phyloP scores from a whole-genome alignment of 2,888 invertebrate genomes.

The Pegoplata infirma region DNA sequence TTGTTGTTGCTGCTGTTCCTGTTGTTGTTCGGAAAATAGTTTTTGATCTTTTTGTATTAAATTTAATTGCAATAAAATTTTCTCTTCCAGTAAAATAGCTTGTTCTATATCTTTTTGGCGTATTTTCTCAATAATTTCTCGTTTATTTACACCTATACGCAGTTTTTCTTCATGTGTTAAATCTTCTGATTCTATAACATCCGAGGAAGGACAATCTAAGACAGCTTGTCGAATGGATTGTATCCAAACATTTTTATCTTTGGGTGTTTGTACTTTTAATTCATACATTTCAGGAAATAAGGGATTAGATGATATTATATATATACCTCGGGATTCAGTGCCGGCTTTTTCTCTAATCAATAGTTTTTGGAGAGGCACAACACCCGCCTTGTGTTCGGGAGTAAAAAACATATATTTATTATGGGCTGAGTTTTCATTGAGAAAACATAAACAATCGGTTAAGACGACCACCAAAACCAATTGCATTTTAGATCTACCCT shows the following conservation, averaged over 20 bases:
- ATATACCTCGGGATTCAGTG: conserved; percentile 91
- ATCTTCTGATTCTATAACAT: conserved; percentile 86
- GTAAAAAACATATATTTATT: conserved; percentile 93
- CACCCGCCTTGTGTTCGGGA: conserved; percentile 96
- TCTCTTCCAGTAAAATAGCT: conserved; percentile 91
- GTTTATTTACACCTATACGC: conserved; percentile 77
- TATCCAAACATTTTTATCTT: conserved; percentile 94
- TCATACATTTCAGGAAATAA: conserved; percentile 98
- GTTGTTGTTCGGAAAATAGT: conserved; percentile 79
- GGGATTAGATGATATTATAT: conserved; percentile 94
- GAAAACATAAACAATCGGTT: conserved; percentile 94
- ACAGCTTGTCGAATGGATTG: conserved; percentile 90
- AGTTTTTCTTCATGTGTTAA: conserved; percentile 89
- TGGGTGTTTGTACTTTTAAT: conserved; percentile 90
- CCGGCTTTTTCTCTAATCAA: conserved; percentile 96
- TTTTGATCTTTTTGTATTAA: conserved; percentile 82
- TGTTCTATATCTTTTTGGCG: conserved; percentile 93
- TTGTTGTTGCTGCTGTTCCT: conserved; percentile 52
- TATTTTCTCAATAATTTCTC: conserved; percentile 84
- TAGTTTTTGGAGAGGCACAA: conserved; percentile 93
- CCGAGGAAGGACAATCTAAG: conserved; percentile 87
- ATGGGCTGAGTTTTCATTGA: conserved; percentile 94
- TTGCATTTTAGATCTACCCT: conserved; percentile 93
- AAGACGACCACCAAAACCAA: conserved; percentile 92
- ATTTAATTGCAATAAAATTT: conserved; percentile 90